Percentiles rank a stretch among this genome's conserved stretches.
Evolutionary conservation across 2,113 vertebrate species (phyloP).

Genomic region (Astur gentilis): DNA sequence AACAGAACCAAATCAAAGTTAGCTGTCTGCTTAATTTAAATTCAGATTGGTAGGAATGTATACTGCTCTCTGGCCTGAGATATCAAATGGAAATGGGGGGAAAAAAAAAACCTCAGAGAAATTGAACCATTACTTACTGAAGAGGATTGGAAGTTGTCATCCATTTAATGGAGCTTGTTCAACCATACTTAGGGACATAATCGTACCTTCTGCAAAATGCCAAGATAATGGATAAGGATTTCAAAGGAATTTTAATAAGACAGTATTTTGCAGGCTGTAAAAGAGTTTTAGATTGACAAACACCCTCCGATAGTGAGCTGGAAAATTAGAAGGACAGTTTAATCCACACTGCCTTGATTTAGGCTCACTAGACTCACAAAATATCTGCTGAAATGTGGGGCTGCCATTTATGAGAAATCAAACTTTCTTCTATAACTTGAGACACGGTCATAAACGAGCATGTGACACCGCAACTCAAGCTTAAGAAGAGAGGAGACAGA

Average conservation of each 20-base stretch:
- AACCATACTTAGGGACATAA: not conserved
- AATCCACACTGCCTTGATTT: not conserved
- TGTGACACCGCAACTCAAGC: not conserved
- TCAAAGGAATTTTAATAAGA: not conserved
- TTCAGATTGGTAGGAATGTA: slow-evolving; percentile 23
- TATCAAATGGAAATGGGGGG: not conserved
- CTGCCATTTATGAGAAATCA: not conserved
- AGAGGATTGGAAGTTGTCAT: not conserved
- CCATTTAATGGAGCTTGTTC: not conserved
- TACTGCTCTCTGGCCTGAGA: not conserved
- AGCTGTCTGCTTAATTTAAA: slow-evolving; percentile 44
- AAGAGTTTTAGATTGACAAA: not conserved
- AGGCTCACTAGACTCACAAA: not conserved
- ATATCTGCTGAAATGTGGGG: not conserved
- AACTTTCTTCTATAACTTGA: not conserved
- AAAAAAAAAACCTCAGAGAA: not conserved
- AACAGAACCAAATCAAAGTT: slow-evolving; percentile 50
- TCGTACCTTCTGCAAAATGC: not conserved
- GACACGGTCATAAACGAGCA: not conserved
- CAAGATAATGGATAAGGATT: not conserved
- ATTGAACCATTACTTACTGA: slow-evolving; percentile 6
- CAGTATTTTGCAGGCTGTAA: not conserved
- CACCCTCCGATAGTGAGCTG: not conserved
- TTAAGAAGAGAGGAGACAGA: not conserved
- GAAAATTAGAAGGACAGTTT: not conserved